Percentiles rank a stretch among this genome's conserved stretches.
phyloP scores from a whole-genome alignment of 2,113 vertebrate species.

The Thamnophis sirtalis region DNA sequence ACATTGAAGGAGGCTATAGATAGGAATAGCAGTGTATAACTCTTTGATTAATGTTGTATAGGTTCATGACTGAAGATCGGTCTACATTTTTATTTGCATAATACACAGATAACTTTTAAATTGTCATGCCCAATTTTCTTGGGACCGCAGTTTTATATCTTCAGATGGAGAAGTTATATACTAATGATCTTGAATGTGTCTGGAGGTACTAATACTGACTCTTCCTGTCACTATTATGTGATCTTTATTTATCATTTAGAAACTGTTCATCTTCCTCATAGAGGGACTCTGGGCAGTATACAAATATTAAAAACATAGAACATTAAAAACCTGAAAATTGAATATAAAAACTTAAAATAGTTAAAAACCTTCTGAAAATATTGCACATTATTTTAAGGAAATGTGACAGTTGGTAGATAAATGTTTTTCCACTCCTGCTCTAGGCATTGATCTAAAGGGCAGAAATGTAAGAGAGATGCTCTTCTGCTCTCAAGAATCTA shows the following conservation, averaged over 20 bases:
- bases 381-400: background rate
- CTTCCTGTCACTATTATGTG: background rate
- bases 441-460: background rate
- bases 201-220: background rate
- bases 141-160: background rate
- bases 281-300: too few relatives aligned
- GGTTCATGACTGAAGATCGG: background rate
- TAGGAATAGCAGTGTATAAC: background rate
- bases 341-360: too few relatives aligned
- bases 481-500: background rate
- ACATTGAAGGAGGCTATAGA: background rate
- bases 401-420: background rate
- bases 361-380: too few relatives aligned
- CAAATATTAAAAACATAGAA: too few relatives aligned
- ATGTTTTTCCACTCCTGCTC: background rate
- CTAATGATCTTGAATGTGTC: background rate
- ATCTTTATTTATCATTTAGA: background rate
- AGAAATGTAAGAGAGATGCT: background rate
- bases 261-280: too few relatives aligned
- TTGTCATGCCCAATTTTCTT: background rate
- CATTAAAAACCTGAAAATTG: too few relatives aligned
- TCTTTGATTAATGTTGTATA: background rate
- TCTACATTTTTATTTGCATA: background rate
- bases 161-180: background rate
- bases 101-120: background rate